phyloP scores from a whole-genome alignment of 1,140 invertebrate genomes.

The Sycobia sp. region DNA sequence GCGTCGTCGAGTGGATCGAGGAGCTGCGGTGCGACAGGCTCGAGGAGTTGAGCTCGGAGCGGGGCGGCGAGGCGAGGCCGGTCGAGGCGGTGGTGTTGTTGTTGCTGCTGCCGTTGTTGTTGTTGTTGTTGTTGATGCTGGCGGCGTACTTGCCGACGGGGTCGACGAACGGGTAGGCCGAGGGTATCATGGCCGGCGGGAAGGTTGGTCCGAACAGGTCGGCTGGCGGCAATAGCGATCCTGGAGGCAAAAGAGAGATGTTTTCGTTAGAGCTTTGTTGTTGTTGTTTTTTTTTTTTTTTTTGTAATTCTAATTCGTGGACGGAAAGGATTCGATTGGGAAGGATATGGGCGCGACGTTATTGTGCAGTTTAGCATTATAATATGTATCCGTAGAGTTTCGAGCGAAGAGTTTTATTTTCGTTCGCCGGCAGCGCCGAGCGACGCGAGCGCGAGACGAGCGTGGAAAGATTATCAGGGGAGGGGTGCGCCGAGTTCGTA shows the following conservation, averaged over 20 bases:
- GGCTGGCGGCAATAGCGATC: slow-evolving; percentile 36
- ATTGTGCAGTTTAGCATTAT: no score
- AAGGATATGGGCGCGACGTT: no score
- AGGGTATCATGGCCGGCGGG: slow-evolving; percentile 46
- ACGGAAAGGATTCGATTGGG: slow-evolving; percentile 1
- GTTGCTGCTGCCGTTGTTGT: not conserved
- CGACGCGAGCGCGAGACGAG: no score
- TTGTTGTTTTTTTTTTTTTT: no score
- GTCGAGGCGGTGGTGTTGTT: no score
- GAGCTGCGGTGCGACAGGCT: slow-evolving; percentile 2
- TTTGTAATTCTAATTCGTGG: no score
- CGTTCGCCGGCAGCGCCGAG: no score
- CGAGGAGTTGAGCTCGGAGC: not conserved
- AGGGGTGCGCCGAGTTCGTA: slow-evolving; percentile 43
- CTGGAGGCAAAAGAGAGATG: slow-evolving; percentile 42
- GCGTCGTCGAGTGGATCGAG: slow-evolving; percentile 5
- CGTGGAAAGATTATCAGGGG: no score
- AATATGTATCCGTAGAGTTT: no score
- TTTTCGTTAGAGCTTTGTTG: not conserved
- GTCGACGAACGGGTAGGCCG: slow-evolving; percentile 47
- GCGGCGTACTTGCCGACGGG: slow-evolving; percentile 47
- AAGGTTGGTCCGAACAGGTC: slow-evolving; percentile 52
- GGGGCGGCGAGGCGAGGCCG: not conserved
- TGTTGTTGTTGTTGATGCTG: no score
- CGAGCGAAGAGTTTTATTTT: no score